Conservation (phyloP, 2,113 vertebrate genomes). For the Datnioides undecimradiatus region DNA sequence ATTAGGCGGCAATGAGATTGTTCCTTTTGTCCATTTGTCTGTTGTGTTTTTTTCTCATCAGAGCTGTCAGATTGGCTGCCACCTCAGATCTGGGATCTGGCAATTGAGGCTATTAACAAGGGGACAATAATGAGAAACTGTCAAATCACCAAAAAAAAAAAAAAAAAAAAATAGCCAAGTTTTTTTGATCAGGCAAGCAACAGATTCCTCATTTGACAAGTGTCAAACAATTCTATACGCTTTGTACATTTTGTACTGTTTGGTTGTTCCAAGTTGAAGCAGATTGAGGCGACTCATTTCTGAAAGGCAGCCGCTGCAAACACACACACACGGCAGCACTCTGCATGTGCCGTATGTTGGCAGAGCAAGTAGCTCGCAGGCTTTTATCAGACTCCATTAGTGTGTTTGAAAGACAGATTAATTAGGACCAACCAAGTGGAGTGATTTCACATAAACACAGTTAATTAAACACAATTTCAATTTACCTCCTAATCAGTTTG, state of each 20-base stretch:
- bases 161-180: too few relatives aligned
- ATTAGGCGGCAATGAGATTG: constrained; percentile 10
- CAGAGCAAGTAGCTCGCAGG: constrained; percentile 20
- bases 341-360: constrained; percentile 5
- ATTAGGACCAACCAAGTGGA: constrained; percentile 26
- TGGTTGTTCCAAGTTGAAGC: constrained; percentile 13
- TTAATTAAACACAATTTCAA: constrained; percentile 38
- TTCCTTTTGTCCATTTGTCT: not conserved
- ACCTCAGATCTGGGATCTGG: constrained; percentile 26
- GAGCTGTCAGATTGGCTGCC: constrained; percentile 15
- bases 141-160: constrained; percentile 34
- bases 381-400: constrained; percentile 48
- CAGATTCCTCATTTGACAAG: constrained; percentile 28
- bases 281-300: constrained; percentile 8
- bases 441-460: constrained; percentile 44
- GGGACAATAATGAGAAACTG: constrained; percentile 25
- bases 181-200: constrained; percentile 32
- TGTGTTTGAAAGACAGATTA: constrained; percentile 2
- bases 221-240: constrained; percentile 8
- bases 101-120: constrained; percentile 43
- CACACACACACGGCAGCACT: not conserved
- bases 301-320: constrained; percentile 12
- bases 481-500: constrained; percentile 31
- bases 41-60: not conserved
- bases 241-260: constrained; percentile 12